Evolutionary conservation across 2,113 vertebrate genomes (phyloP).

Genomic region (Telmatochromis bifrenatus): DNA sequence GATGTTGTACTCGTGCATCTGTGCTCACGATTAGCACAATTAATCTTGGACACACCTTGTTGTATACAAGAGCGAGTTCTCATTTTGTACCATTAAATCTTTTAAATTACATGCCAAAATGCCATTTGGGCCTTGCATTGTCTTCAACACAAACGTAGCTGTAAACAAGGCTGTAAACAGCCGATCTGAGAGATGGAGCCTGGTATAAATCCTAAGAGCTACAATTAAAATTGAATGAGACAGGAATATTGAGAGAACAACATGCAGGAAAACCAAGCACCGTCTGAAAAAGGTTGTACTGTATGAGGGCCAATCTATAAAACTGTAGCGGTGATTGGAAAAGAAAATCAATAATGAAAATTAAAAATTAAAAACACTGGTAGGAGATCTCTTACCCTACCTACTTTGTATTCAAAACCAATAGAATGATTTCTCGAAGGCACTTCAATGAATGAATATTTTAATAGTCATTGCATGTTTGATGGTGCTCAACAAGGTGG

Average conservation of each 20-base stretch:
- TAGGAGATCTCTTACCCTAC: not conserved
- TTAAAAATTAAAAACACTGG: not conserved
- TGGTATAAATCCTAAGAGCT: not conserved
- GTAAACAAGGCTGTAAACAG: not conserved
- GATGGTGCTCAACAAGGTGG: not conserved
- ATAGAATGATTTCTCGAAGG: not conserved
- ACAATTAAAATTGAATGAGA: constrained; percentile 31
- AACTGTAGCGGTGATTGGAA: not conserved
- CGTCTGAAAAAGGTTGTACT: not conserved
- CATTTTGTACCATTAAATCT: not conserved
- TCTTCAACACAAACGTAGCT: not conserved
- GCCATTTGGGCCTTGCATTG: not conserved
- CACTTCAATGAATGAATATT: constrained; percentile 22
- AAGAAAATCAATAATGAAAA: not conserved
- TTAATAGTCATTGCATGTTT: constrained; percentile 10
- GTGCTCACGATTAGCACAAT: not conserved
- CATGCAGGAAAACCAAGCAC: not conserved
- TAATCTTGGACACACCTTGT: not conserved
- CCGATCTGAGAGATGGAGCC: not conserved
- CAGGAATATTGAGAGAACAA: not conserved
- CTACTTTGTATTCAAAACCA: constrained; percentile 8
- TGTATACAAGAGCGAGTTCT: not conserved
- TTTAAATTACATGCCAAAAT: not conserved
- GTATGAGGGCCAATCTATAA: not conserved
- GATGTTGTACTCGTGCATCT: not conserved